Percentiles rank a stretch among this genome's conserved stretches.
These are phyloP conservation scores for Rhogogaster chlorosoma DNA, from an alignment of 2,888 invertebrate species.

Conservation along the genomic window DNA sequence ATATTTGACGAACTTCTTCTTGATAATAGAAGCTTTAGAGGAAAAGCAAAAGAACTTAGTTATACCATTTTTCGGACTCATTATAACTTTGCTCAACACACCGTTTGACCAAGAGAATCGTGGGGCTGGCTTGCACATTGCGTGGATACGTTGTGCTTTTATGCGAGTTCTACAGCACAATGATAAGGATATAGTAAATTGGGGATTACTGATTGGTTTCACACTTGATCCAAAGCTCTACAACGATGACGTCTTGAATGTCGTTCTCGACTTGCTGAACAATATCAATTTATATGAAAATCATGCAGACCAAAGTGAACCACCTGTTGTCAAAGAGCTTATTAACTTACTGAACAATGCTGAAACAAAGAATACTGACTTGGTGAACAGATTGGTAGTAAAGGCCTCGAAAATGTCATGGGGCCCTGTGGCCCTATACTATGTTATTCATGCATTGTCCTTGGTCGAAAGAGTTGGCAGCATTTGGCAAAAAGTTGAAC, in stretches of 20 bases:
- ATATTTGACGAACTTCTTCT: constrained; percentile 81
- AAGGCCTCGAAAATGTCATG: constrained; percentile 65
- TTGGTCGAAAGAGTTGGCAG: constrained; percentile 51
- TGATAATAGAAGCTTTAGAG: constrained; percentile 85
- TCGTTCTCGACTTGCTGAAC: constrained; percentile 67
- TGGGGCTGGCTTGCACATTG: constrained; percentile 63
- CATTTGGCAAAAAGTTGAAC: constrained; percentile 62
- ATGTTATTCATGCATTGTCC: constrained; percentile 65
- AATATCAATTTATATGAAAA: constrained; percentile 71
- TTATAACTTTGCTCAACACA: constrained; percentile 67
- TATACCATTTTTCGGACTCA: constrained; percentile 81
- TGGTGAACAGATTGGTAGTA: constrained; percentile 64
- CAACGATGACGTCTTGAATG: constrained; percentile 62
- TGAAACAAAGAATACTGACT: constrained; percentile 53
- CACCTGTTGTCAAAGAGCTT: constrained; percentile 65
- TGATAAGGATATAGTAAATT: constrained; percentile 77
- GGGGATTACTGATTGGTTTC: constrained; percentile 74
- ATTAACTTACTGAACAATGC: constrained; percentile 61
- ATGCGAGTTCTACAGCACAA: constrained; percentile 78
- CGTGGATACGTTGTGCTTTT: constrained; percentile 78
- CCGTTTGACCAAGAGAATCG: constrained; percentile 60
- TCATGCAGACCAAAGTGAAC: constrained; percentile 57
- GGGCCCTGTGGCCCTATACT: constrained; percentile 75
- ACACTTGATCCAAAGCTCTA: constrained; percentile 66
- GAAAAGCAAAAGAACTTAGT: constrained; percentile 89